Percentiles rank a stretch among this genome's conserved stretches.
Evolutionary conservation across 2,113 vertebrate genomes (phyloP).

Genomic region (Pantherophis guttatus): DNA sequence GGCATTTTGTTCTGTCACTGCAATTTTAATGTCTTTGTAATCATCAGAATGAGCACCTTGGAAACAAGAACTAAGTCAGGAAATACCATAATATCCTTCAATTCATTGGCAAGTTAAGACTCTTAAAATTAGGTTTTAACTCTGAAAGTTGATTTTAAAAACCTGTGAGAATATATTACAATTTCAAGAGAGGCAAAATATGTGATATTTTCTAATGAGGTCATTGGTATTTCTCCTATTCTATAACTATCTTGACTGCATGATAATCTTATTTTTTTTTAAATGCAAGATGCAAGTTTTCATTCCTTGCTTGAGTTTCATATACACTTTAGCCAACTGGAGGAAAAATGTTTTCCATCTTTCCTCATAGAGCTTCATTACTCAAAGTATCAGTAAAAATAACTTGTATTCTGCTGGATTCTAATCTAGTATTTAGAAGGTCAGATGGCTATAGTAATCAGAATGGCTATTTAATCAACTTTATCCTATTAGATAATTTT

Average conservation of each 20-base stretch:
- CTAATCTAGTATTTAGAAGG: neutral
- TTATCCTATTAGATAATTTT: neutral
- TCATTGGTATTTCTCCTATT: neutral
- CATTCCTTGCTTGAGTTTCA: neutral
- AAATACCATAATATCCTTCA: constrained; percentile 69
- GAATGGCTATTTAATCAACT: neutral
- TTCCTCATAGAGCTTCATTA: neutral
- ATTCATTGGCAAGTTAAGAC: constrained; percentile 68
- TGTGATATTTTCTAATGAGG: constrained; percentile 7
- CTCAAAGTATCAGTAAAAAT: neutral
- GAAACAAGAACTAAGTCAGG: constrained; percentile 62
- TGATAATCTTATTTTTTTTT: neutral
- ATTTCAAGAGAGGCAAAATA: constrained; percentile 31
- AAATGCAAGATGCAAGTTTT: neutral
- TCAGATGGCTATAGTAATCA: neutral
- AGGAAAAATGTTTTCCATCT: neutral
- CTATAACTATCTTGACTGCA: neutral
- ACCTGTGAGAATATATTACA: constrained; percentile 45
- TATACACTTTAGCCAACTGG: neutral
- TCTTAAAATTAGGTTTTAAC: constrained; percentile 63
- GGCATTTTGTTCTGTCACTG: constrained; percentile 66
- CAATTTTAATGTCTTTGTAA: constrained; percentile 67
- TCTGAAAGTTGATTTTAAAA: constrained; percentile 31
- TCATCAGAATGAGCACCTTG: constrained; percentile 61
- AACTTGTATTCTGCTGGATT: no score